phyloP scores from a whole-genome alignment of 2,888 invertebrate genomes.

The Xylocampa areola region DNA sequence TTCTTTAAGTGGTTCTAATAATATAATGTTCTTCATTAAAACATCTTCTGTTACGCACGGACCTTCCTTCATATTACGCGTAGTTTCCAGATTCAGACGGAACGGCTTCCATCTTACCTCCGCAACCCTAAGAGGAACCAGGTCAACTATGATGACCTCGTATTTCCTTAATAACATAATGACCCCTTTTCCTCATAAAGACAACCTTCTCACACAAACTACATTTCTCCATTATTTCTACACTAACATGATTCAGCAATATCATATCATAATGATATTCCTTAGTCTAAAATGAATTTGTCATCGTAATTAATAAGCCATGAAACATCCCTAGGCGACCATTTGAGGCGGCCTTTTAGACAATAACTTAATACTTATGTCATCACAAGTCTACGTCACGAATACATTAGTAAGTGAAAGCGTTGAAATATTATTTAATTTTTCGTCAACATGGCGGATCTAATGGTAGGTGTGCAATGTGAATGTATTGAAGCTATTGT shows the following conservation, averaged over 20 bases:
- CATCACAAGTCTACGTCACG: conserved; percentile 41
- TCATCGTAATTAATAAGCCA: conserved; percentile 54
- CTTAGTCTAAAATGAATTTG: conserved; percentile 46
- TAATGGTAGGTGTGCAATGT: conserved; percentile 45
- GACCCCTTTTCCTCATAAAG: conserved; percentile 38
- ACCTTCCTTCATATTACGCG: neutral
- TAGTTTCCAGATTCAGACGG: conserved; percentile 10
- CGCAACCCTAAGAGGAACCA: conserved; percentile 25
- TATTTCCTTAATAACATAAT: conserved; percentile 42
- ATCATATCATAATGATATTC: conserved; percentile 30
- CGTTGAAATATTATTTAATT: conserved; percentile 47
- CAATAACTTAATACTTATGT: conserved; percentile 54
- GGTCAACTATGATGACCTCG: conserved; percentile 41
- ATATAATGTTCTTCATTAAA: no score
- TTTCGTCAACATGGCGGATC: conserved; percentile 56
- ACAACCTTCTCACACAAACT: conserved; percentile 34
- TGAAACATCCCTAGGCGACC: conserved; percentile 31
- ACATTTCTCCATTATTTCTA: conserved; percentile 34
- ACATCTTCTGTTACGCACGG: neutral
- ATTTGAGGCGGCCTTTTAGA: conserved; percentile 36
- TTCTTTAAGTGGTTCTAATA: no score
- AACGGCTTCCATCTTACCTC: conserved; percentile 15
- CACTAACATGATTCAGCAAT: conserved; percentile 37
- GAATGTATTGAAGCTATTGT: conserved; percentile 51
- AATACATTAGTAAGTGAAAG: conserved; percentile 52